phyloP scores from a whole-genome alignment of 2,888 invertebrate species.

The Proisotoma minuta region DNA sequence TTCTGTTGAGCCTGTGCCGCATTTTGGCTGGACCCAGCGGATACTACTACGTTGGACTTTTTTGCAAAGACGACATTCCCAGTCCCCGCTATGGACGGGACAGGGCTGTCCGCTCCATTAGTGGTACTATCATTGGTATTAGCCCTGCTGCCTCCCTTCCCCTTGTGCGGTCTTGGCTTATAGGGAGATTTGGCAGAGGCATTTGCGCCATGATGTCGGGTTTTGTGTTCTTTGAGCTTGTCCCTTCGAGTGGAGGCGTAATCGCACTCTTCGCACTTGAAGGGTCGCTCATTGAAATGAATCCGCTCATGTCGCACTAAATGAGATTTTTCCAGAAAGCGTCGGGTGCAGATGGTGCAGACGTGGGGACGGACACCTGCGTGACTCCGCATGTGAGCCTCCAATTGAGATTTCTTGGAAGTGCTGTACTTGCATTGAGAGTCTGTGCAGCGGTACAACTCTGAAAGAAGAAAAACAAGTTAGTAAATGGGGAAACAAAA shows the following conservation, averaged over 20 bases:
- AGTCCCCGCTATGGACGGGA: not conserved
- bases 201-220: conserved; percentile 54
- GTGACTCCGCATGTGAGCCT: conserved; percentile 63
- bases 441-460: conserved; percentile 56
- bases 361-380: conserved; percentile 56
- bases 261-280: conserved; percentile 62
- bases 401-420: conserved; percentile 62
- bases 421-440: conserved; percentile 61
- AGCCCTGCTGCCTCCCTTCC: not conserved
- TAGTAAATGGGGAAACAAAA: conserved; percentile 9
- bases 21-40: too few relatives aligned
- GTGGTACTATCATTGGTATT: not conserved
- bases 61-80: conserved; percentile 39
- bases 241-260: conserved; percentile 63
- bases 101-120: not conserved
- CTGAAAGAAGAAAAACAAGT: conserved; percentile 20
- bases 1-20: too few relatives aligned
- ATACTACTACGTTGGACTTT: too few relatives aligned
- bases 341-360: conserved; percentile 60
- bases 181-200: conserved; percentile 56
- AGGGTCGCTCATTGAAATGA: conserved; percentile 57
- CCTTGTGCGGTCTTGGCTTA: conserved; percentile 50
- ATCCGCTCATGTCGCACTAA: conserved; percentile 63
- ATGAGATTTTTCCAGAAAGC: conserved; percentile 65
- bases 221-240: conserved; percentile 61